These are phyloP conservation scores for Stictocephala bisonia DNA, from an alignment of 2,888 invertebrate genomes.

Conservation along the genomic window DNA sequence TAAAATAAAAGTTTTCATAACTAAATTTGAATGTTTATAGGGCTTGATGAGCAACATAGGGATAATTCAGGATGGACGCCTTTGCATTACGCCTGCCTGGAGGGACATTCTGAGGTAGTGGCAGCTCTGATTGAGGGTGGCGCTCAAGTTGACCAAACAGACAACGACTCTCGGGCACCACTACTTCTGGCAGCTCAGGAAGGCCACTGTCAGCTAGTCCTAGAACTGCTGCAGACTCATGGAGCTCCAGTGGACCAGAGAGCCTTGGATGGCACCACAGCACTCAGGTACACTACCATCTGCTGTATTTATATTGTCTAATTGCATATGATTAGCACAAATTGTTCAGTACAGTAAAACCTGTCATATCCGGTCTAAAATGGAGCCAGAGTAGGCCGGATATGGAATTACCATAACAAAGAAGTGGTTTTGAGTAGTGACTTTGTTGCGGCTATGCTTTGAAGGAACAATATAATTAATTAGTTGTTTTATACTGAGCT, in stretches of 20 bases:
- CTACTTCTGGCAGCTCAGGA: slow-evolving; percentile 91
- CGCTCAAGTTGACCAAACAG: slow-evolving; percentile 87
- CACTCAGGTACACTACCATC: slow-evolving; percentile 80
- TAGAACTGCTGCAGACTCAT: slow-evolving; percentile 78
- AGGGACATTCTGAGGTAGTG: slow-evolving; percentile 88
- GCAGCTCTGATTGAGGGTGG: slow-evolving; percentile 87
- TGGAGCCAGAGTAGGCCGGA: too few species aligned
- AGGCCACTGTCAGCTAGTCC: slow-evolving; percentile 78
- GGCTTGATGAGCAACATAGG: slow-evolving; percentile 85
- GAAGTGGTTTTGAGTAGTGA: too few species aligned
- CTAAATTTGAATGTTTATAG: slow-evolving; percentile 57
- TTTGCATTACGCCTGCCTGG: slow-evolving; percentile 94
- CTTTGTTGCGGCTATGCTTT: too few species aligned
- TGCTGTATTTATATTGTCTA: too few species aligned
- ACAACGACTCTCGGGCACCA: slow-evolving; percentile 91
- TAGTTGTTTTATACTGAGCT: too few species aligned
- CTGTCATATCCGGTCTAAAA: too few species aligned
- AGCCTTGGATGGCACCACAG: slow-evolving; percentile 92
- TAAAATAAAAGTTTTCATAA: neutral
- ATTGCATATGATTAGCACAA: too few species aligned
- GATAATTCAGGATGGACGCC: slow-evolving; percentile 99
- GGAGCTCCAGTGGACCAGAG: slow-evolving; percentile 84
- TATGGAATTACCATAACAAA: too few species aligned
- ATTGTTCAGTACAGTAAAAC: too few species aligned
- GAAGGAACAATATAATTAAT: too few species aligned